Evolutionary conservation across 2,888 invertebrate genomes (phyloP).

Genomic region (Microctonus aethiopoides): DNA sequence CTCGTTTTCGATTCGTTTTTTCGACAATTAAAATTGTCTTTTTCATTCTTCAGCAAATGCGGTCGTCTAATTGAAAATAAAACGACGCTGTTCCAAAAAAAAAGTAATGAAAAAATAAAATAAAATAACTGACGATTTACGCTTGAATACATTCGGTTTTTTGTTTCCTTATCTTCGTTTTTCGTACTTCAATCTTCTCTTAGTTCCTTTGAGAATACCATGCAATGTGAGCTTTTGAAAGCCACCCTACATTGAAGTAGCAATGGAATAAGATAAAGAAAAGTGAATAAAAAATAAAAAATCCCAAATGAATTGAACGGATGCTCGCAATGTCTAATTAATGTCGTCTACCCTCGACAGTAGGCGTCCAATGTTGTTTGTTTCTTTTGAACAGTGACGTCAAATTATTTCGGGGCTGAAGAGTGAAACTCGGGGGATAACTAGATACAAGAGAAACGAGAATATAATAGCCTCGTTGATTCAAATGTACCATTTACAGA

Average conservation of each 20-base stretch:
- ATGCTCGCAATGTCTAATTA: constrained; percentile 8
- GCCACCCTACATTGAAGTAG: neutral
- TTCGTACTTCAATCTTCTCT: neutral
- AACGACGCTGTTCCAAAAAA: neutral
- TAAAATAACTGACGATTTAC: neutral
- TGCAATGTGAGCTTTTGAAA: neutral
- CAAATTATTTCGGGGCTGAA: constrained; percentile 9
- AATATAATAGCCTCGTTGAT: neutral
- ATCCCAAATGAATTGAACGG: constrained; percentile 15
- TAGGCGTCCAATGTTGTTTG: constrained; percentile 13
- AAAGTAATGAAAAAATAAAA: too few species aligned
- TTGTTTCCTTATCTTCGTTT: neutral
- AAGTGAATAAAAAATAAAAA: neutral
- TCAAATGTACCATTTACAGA: neutral
- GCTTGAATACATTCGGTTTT: neutral
- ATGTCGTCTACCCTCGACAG: neutral
- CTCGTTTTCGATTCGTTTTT: neutral
- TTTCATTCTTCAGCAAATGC: neutral
- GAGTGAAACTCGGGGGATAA: neutral
- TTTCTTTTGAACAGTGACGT: constrained; percentile 18
- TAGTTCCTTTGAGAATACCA: neutral
- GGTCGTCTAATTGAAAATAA: neutral
- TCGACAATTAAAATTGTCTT: neutral
- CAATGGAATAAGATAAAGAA: neutral
- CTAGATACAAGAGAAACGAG: neutral